Conservation (phyloP, 2,113 vertebrate species). For the Eulacestoma nigropectus region DNA sequence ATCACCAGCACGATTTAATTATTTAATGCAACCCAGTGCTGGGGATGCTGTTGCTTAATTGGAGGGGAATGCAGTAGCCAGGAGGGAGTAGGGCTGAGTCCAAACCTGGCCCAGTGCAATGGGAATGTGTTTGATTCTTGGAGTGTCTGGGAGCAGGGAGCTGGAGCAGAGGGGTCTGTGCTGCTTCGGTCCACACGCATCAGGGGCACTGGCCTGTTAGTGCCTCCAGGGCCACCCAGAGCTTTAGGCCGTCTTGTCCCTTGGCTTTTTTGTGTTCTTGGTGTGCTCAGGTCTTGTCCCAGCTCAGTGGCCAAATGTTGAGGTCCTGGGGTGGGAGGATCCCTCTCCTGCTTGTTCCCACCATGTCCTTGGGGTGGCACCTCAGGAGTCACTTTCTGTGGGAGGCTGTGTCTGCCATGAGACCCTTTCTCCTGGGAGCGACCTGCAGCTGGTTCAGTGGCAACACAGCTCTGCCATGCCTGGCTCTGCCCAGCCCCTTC, state of each 20-base stretch:
- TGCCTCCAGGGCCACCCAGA: background rate
- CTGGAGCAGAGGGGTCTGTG: background rate
- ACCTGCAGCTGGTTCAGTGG: background rate
- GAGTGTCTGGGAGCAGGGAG: background rate
- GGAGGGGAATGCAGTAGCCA: constrained; percentile 27
- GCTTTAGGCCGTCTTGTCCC: background rate
- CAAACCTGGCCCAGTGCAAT: background rate
- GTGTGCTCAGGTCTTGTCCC: background rate
- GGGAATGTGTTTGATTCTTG: background rate
- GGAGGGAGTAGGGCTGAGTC: background rate
- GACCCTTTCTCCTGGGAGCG: background rate
- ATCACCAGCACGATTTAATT: constrained; percentile 38
- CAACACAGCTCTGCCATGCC: background rate
- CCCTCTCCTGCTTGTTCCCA: background rate
- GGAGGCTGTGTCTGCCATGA: background rate
- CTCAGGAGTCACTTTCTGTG: background rate
- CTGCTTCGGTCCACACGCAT: fast-evolving
- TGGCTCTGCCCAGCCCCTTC: background rate
- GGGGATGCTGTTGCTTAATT: constrained; percentile 27
- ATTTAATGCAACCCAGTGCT: constrained; percentile 52
- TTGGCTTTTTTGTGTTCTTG: background rate
- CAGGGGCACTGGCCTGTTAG: background rate
- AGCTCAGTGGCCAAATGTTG: background rate
- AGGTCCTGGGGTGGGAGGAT: background rate
- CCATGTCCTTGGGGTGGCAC: background rate